Evolutionary conservation across 2,888 invertebrate genomes (phyloP).

Genomic region (Lithophane leautieri): DNA sequence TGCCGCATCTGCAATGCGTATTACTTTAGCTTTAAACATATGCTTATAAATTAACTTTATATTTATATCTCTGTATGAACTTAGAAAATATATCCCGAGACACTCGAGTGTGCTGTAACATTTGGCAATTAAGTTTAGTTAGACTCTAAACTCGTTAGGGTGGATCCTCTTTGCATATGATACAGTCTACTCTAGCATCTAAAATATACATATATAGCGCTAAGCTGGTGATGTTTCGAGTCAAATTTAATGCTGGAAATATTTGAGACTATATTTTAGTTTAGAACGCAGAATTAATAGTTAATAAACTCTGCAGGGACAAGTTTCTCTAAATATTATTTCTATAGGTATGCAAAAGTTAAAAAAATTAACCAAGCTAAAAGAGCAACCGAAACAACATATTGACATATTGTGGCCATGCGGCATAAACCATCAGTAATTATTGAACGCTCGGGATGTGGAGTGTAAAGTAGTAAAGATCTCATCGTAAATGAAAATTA

Average conservation of each 20-base stretch:
- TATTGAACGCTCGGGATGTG: conserved; percentile 7
- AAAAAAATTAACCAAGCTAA: background rate
- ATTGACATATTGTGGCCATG: background rate
- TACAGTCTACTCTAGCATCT: conserved; percentile 24
- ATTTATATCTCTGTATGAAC: conserved; percentile 44
- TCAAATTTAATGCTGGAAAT: conserved; percentile 25
- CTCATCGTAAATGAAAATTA: conserved; percentile 23
- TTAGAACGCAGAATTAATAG: background rate
- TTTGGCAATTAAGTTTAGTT: conserved; percentile 51
- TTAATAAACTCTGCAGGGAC: conserved; percentile 1
- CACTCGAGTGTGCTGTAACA: conserved; percentile 25
- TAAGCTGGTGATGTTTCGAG: conserved; percentile 28
- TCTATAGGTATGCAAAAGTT: background rate
- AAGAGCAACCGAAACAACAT: background rate
- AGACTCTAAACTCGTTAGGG: conserved; percentile 41
- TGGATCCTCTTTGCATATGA: conserved; percentile 48
- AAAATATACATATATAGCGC: conserved; percentile 28
- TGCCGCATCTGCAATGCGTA: conserved; percentile 77
- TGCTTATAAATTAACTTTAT: conserved; percentile 49
- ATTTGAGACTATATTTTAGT: conserved; percentile 29
- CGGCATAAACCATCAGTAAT: background rate
- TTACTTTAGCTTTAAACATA: conserved; percentile 64
- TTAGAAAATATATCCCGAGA: conserved; percentile 45
- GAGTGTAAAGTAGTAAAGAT: conserved; percentile 36
- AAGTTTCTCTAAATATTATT: background rate